Base-by-base conservation (phyloP, 2,888 invertebrate genomes). In the Drosophila incognita region DNA sequence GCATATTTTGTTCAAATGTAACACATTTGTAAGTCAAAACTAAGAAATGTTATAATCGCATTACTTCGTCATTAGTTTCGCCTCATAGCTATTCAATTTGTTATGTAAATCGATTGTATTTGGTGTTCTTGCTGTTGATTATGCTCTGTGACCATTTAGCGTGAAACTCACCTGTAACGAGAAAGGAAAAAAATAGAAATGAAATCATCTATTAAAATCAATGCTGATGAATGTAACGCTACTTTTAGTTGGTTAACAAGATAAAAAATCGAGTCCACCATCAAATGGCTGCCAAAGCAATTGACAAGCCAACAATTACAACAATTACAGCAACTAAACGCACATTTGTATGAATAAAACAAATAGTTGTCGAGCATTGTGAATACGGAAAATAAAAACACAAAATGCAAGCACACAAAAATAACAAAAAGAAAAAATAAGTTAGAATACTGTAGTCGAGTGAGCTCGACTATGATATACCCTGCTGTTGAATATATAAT, bases 81-180 rank as follows among this genome's bases (percentile, higher is more conserved):
- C 8, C n/a, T 5, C n/a, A 5, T 21, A 49, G 33, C 10, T 11
- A 33, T 33, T 33, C 10, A 33, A 33, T 33, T 10, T 33, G 10
- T 10, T 33, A 10, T 33, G 33, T 33, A 33, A 33, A 33, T 33
- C 33, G 33, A 33, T 10, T 4, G 11, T 4, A 2, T 49, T 15
- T 15, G 3, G 15, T 31, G 18, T 13, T 35, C 24, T 6, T 6
- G 10, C 4, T 33, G 51, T n/a, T 31, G 42, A 13, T 13, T 21
- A 7, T 4, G 48, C 15, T 24, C 10, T 24, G 1, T 35, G 33
- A 0, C 18, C 24, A 18, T 7, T 29, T 27, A 15, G 21, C 36
- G 7, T 8, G 46, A 38, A 57, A 81, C 74, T 80, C 79, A 82
- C 80, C 80, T 80, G 75, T n/a, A 81, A 80, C 13, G 46, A 74